These are phyloP conservation scores for Aurelia sp. DNA, from an alignment of 30 jellyfish, hydroid and myxozoan genomes.

Conservation along the genomic window DNA sequence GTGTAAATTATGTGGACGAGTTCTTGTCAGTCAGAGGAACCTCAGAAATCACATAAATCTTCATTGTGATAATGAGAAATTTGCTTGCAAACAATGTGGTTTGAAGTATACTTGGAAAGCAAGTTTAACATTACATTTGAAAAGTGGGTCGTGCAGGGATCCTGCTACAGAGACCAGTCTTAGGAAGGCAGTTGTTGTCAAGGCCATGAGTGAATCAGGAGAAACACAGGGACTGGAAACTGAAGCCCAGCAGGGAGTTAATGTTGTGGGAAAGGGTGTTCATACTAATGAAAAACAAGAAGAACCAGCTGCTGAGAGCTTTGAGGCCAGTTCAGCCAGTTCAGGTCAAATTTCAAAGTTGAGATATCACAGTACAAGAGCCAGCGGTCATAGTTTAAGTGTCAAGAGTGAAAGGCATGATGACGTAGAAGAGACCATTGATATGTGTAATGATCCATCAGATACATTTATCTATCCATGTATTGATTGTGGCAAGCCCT, in stretches of 20 bases:
- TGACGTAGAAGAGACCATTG: background rate
- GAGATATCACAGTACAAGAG: background rate
- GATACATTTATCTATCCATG: conserved; percentile 38
- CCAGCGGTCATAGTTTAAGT: background rate
- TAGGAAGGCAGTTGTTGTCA: background rate
- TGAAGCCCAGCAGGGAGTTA: background rate
- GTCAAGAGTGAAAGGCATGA: background rate
- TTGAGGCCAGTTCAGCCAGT: background rate
- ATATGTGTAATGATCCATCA: background rate
- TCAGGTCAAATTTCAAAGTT: background rate
- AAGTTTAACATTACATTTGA: background rate
- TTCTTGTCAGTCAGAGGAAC: background rate
- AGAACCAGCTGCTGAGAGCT: background rate
- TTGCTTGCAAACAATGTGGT: background rate
- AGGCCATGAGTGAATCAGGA: background rate
- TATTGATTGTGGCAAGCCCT: conserved; percentile 41
- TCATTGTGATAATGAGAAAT: background rate
- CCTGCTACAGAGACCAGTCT: too few species aligned
- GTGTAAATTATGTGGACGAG: background rate
- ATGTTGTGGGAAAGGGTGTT: background rate
- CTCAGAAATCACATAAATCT: background rate
- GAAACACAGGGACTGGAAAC: background rate
- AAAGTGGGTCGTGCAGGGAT: background rate
- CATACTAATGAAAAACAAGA: background rate
- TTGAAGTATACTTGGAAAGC: background rate